A percentile compares a stretch with the other conserved stretches of the same genome.
Conservation (phyloP, 2,888 invertebrate genomes). For the Agonopterix subpropinquella region DNA sequence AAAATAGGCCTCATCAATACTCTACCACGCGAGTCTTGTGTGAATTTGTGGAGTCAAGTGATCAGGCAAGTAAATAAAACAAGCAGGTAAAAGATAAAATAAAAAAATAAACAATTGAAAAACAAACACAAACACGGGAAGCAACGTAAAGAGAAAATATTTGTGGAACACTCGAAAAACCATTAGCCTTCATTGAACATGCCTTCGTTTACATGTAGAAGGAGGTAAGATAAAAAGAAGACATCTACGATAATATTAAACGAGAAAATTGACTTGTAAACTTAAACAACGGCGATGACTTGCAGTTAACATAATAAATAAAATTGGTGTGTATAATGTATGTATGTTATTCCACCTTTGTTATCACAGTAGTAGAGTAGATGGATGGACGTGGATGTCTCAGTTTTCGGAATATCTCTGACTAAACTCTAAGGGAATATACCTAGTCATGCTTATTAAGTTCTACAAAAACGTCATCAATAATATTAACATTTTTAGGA, state of each 20-base stretch:
- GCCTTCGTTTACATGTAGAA: slow-evolving; percentile 19
- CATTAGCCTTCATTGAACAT: slow-evolving; percentile 23
- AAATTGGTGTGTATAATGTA: too few species aligned
- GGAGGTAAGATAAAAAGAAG: slow-evolving; percentile 12
- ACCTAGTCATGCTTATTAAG: too few species aligned
- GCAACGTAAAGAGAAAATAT: slow-evolving; percentile 22
- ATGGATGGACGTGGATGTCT: not conserved
- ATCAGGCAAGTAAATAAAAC: not conserved
- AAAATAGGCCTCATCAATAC: too few species aligned
- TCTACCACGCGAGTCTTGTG: too few species aligned
- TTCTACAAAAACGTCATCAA: too few species aligned
- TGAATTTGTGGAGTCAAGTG: too few species aligned
- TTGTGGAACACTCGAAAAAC: slow-evolving; percentile 29
- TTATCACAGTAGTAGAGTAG: not conserved
- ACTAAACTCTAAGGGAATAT: too few species aligned
- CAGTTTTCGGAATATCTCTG: too few species aligned
- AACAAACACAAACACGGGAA: slow-evolving; percentile 15
- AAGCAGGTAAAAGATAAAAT: not conserved
- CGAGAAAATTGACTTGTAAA: not conserved
- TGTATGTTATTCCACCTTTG: not conserved
- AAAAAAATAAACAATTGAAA: slow-evolving; percentile 2
- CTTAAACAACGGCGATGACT: not conserved
- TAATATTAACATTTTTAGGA: too few species aligned
- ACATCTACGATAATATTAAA: not conserved
- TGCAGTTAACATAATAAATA: not conserved